Base-by-base conservation (phyloP, 2,113 vertebrate species). In the Pica pica region DNA sequence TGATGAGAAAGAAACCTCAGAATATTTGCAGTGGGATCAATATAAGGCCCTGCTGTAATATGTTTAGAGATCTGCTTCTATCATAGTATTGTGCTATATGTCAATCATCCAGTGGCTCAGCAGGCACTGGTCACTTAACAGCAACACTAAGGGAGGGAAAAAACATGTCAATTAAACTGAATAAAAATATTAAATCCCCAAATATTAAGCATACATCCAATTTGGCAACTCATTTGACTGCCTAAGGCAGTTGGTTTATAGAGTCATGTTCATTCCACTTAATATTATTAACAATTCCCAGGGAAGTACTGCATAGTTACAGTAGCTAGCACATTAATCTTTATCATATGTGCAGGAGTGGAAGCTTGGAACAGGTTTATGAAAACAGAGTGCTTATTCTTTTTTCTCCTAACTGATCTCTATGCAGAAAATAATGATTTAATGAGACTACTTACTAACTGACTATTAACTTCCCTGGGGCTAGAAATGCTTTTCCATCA, bases 251-350 rank as follows among this genome's bases (percentile, higher is more conserved):
- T 56, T 90, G 64, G 31, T 92, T 96, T 96, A 92, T 63, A 78
- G 47, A 88, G 55, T 90, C 41, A 68, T 78, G 49, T 60, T 94
- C 50, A 57, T 90, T 92, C 60, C 44, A 68, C 47, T 90, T 94
- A 93, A 92, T 90, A 75, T 80, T 94, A 92, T 94, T 96, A 95
- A 88, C 56, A 97, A 84, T 94, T 95, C 87, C 83, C 76, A 83
- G 35, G 75, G 68, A 90, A 90, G 31, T 42, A 56, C 28, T 41
- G 35, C 79, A 70, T 47, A 88, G 89, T 92, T 89, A 89, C 81
- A 89, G 83, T 47, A 94, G 68, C 33, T 83, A 70, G 17, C 90
- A 59, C 44, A 78, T 94, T 94, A 86, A 94, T 95, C 82, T 96
- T 92, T 78, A 94, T 90, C 85, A 35, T 85, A 94, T 68, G 83